Evolutionary conservation across 2,797 vertebrate genomes (phyloP), one percentile per base, ranked within the genome.

Genomic region (Pseudochaenichthys georgianus): DNA sequence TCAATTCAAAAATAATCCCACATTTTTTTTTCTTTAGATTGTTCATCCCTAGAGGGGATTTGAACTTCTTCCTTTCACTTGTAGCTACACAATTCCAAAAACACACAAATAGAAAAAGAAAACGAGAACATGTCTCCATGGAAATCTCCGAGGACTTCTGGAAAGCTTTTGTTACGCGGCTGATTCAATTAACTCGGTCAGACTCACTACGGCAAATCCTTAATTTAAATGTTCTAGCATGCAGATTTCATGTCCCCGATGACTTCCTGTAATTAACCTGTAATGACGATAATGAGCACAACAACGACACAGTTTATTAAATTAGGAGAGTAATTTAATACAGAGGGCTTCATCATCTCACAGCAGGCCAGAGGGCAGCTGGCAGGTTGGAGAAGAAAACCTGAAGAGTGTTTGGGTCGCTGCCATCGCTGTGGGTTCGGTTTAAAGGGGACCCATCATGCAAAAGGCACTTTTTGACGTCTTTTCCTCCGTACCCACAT

Each of bases 201-300:
- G 63, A 61, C 61, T 79, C 60, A 13, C 62, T 64, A 82, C 87
- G 70, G 70, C 75, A 82, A 81, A 82, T 70, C 61, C 64, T 78
- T 80, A 43, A 80, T 88, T 88, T 85, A 81, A 72, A 87, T 81
- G 79, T 84, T 75, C 54, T 60, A 78, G 75, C 72, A 70, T 70
- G 82, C 59, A 84, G 81, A 80, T 70, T 62, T 64, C 17, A 17
- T 47, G 69, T 83, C 84, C 84, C 77, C 0, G 59, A 71, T 69
- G 81, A 82, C 76, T 76, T 51, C 9, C 21, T 75, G 63, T 82
- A 81, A 89, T 90, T 80, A 88, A 88, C 85, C 82, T 81, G 73
- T 77, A 83, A 85, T 78, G 70, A 82, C 67, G 70, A 51, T 85
- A 82, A 89, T 79, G 82, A 88, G 74, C 78, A 74, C 73, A 86